These are phyloP conservation scores for Artibeus jamaicensis DNA, from an alignment of 2,797 vertebrate genomes.

Conservation along the genomic window DNA sequence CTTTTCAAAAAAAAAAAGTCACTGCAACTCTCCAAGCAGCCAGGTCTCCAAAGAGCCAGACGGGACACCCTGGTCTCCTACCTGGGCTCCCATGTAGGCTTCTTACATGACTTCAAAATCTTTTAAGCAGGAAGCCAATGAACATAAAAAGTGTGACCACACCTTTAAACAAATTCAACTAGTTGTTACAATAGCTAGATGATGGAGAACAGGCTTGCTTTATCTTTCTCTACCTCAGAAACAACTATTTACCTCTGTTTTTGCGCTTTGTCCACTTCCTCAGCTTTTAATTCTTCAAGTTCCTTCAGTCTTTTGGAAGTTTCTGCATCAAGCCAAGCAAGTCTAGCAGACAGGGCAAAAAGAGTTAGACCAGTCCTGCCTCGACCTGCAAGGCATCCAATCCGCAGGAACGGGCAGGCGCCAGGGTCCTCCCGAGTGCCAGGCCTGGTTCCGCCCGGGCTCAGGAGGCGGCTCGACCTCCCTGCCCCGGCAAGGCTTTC, in stretches of 20 bases:
- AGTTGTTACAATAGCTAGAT: not conserved
- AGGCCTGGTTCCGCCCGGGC: not conserved
- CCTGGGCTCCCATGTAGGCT: not conserved
- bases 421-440: not conserved
- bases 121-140: not conserved
- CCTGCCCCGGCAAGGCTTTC: not conserved
- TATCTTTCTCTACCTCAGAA: not conserved
- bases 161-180: not conserved
- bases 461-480: not conserved
- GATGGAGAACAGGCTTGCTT: not conserved
- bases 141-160: not conserved
- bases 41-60: not conserved
- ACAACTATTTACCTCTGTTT: conserved; percentile 80
- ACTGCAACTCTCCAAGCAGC: not conserved
- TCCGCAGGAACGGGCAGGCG: not conserved
- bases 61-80: not conserved
- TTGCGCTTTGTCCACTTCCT: conserved; percentile 81
- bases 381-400: not conserved
- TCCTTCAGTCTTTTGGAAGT: conserved; percentile 82
- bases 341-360: conserved; percentile 78
- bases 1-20: not conserved
- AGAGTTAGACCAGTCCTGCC: not conserved
- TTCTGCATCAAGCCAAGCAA: conserved; percentile 85
- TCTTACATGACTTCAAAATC: not conserved
- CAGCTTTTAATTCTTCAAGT: conserved; percentile 81